Base-by-base conservation (phyloP, 2,113 vertebrate genomes). In the Ictidomys tridecemlineatus region DNA sequence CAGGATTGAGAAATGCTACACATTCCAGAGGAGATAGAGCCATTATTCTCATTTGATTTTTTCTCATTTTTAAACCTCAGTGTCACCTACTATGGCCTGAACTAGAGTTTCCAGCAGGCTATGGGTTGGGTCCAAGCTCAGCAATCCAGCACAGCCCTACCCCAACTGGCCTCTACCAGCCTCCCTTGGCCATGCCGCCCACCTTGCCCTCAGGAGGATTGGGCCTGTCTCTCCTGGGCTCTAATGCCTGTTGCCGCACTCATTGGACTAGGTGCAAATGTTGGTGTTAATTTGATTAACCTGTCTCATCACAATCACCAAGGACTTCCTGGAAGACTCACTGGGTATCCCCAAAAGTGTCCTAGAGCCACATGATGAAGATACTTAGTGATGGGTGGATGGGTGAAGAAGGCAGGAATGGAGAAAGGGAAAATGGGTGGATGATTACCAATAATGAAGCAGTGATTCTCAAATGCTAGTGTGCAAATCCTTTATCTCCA, bases 11-110 rank as follows among this genome's bases (percentile, higher is more conserved):
- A 80, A 26, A 30, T 1, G 20, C 56, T 17, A n/a, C 51, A 5
- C 0, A 0, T 14, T 89, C 72, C 84, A 74, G 42, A 48, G 11
- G 28, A 5, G 34, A 92, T 42, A 58, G 53, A 72, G 51, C 26
- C 45, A 4, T 89, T 92, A 94, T 58, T 70, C 86, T 76, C 20
- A 11, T 76, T 86, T 67, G 32, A 76, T 95, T 45, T 37, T 88
- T 67, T 86, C 79, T 58, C 11, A 28, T 34, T 72, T 84, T 84
- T 80, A 42, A 39, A 92, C n/a, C 24, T 67, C 74, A 1, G 1
- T 30, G 51, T 93, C 37, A 22, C 72, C 61, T 34, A 24, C 70
- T 5, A 37, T 51, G 58, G 73, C 70, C 48, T 70, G 14, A 34
- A 8, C n/a, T 5, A 12, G 85, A 39, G 32, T 92, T 58, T 58